Evolutionary conservation across 2,888 invertebrate genomes (phyloP).

Genomic region (Diaphora mendica): DNA sequence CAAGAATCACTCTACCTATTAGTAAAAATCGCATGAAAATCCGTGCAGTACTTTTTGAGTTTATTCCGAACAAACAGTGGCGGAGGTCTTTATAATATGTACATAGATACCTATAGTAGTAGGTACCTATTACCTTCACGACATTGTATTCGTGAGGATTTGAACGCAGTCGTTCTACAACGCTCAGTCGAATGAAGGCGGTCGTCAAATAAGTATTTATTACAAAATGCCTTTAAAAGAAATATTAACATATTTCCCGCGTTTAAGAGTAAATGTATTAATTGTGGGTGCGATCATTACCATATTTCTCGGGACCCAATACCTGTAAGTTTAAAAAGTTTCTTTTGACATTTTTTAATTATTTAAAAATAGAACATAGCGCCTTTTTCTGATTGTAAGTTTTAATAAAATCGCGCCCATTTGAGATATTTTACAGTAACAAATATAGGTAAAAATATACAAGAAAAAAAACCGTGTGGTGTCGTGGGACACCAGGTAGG

Average conservation of each 20-base stretch:
- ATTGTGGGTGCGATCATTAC: conserved; percentile 24
- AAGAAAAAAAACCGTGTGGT: no score
- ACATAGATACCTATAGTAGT: no score
- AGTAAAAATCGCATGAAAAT: no score
- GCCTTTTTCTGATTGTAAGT: neutral
- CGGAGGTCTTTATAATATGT: no score
- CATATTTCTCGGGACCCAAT: conserved; percentile 26
- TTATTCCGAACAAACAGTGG: no score
- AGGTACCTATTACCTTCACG: neutral
- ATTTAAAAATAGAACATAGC: neutral
- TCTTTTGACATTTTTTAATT: neutral
- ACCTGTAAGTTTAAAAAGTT: conserved; percentile 31
- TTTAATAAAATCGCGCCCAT: no score
- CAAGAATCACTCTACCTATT: no score
- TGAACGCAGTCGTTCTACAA: neutral
- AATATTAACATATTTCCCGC: conserved; percentile 15
- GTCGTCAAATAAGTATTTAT: neutral
- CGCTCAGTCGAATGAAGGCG: neutral
- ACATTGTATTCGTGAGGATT: neutral
- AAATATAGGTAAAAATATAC: no score
- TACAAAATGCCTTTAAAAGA: neutral
- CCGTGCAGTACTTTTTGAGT: no score
- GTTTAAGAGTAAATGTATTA: conserved; percentile 23
- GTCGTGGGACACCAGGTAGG: no score
- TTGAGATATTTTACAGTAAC: no score